These are phyloP conservation scores for Drosophila paulistorum DNA, from an alignment of 1,140 invertebrate genomes.

Conservation along the genomic window DNA sequence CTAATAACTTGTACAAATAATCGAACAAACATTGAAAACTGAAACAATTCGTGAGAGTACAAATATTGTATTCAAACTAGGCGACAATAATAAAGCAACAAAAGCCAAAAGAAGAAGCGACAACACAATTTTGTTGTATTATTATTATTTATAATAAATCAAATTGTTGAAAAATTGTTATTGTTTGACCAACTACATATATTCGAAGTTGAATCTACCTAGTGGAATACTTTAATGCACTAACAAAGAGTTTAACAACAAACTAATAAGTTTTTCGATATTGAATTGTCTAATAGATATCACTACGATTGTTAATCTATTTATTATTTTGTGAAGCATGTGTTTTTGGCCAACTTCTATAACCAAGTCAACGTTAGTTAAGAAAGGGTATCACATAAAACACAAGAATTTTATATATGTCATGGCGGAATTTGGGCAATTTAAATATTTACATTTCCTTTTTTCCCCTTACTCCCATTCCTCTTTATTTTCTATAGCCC, in stretches of 20 bases:
- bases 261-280: too few species aligned
- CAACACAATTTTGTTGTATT: conserved; percentile 5
- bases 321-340: too few species aligned
- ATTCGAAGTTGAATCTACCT: too few species aligned
- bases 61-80: conserved; percentile 16
- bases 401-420: too few species aligned
- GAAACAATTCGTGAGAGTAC: conserved; percentile 3
- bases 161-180: background rate
- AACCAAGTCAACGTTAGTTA: too few species aligned
- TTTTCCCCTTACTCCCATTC: background rate
- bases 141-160: conserved; percentile 15
- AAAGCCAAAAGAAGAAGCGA: background rate
- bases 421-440: background rate
- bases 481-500: too few species aligned
- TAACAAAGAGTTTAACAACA: too few species aligned
- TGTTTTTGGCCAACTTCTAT: too few species aligned
- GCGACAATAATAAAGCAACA: conserved; percentile 12
- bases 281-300: too few species aligned
- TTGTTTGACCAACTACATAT: background rate
- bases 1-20: conserved; percentile 52
- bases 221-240: too few species aligned
- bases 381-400: too few species aligned
- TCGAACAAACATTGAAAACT: conserved; percentile 13
- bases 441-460: conserved; percentile 1
- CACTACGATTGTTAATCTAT: too few species aligned